Evolutionary conservation across 1,140 invertebrate genomes (phyloP), one percentile per base, ranked within the genome.

Genomic region (Musca vetustissima): DNA sequence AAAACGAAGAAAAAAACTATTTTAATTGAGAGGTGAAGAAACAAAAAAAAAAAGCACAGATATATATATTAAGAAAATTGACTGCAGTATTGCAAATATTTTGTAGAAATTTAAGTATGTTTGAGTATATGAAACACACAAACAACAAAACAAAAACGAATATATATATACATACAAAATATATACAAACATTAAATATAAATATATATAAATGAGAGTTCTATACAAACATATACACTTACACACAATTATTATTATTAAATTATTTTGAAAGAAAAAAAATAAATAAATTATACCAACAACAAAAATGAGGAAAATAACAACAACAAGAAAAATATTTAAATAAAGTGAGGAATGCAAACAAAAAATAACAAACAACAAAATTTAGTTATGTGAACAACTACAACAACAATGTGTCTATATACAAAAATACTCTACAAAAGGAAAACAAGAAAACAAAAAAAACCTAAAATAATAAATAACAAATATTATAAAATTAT

Each of bases 81-180:
- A 80, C 78, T 80, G 78, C 78, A 80, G 78, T 78, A 80, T 76
- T 80, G 78, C 78, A 80, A 80, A 77, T 80, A 80, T 80, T 80
- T 80, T 80, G 78, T 80, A 80, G 78, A 78, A 75, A 76, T 80
- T 80, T 80, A 80, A 80, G 78, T 72, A 77, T 76, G 76, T 78
- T 80, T 76, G 71, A 72, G 55, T 50, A n/a, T 47, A 15, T 49
- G 3, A n/a, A 49, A 43, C n/a, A 48, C 22, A 52, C 17, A 65
- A 49, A 24, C 19, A 49, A 48, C 22, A 15, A 49, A 49, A 49
- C 15, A 28, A 48, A 48, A 64, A 64, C 32, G 7, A 47, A 65
- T 22, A 19, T 47, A 28, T 65, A 28, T 52, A 52, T 65, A 65
- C 64, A 65, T 36, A 65, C 49, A 61, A 36, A 11, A 43, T 43